A percentile compares a stretch with the other conserved stretches of the same genome.
phyloP scores from a whole-genome alignment of 2,113 vertebrate genomes.

The Oxygymnocypris stewartii region DNA sequence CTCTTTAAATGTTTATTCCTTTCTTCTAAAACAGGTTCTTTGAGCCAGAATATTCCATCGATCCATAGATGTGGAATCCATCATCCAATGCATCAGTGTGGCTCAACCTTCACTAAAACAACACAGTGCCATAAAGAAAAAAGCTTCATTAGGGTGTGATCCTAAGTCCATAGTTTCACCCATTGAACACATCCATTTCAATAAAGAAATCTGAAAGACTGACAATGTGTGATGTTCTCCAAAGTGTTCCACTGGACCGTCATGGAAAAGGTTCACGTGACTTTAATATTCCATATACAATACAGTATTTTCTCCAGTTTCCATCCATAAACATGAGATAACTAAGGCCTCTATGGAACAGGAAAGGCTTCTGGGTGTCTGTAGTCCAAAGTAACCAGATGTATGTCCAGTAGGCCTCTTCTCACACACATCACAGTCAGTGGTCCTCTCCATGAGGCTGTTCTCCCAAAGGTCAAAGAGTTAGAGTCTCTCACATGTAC shows the following conservation, averaged over 20 bases:
- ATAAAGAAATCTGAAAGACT: background rate
- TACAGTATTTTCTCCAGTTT: slow-evolving; percentile 9
- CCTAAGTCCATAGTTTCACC: background rate
- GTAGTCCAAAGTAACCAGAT: slow-evolving; percentile 8
- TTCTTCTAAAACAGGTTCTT: background rate
- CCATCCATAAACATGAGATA: slow-evolving; percentile 1
- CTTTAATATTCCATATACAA: slow-evolving; percentile 30
- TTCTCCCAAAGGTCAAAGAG: background rate
- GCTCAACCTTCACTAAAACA: background rate
- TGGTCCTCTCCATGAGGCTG: background rate
- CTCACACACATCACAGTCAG: background rate
- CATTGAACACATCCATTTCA: background rate
- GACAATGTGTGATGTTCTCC: background rate
- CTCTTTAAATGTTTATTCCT: background rate
- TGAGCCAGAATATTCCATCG: slow-evolving; percentile 17
- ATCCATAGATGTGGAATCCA: background rate
- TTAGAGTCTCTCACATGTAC: slow-evolving; percentile 74
- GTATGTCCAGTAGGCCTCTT: background rate
- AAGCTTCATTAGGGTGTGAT: background rate
- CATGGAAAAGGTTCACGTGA: background rate
- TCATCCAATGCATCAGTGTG: background rate
- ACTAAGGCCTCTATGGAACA: background rate
- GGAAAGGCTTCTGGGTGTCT: background rate
- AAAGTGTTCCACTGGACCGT: background rate
- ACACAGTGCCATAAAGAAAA: slow-evolving; percentile 16